Conservation (phyloP, 2,888 invertebrate genomes). For the Microplitis manilae region DNA sequence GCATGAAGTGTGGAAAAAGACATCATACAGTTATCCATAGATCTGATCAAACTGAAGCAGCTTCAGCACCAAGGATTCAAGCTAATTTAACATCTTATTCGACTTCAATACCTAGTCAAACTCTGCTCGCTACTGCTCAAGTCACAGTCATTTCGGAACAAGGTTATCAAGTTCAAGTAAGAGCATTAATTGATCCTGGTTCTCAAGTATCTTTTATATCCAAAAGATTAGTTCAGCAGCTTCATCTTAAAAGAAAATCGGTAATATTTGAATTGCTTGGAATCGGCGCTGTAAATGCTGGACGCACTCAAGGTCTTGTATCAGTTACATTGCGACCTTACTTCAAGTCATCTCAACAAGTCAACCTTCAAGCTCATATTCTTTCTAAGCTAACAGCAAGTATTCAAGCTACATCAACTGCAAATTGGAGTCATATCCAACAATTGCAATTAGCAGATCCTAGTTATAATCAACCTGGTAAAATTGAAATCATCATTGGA, state of each 20-base stretch:
- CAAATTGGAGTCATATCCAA: too few relatives aligned
- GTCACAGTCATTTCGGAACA: not conserved
- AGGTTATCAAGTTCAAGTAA: not conserved
- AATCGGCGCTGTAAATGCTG: conserved; percentile 7
- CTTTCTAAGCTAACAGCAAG: conserved; percentile 11
- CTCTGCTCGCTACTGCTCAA: too few relatives aligned
- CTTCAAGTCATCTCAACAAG: conserved; percentile 8
- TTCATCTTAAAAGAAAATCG: not conserved
- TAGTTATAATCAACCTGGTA: too few relatives aligned
- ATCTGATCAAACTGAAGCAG: not conserved
- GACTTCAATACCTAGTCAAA: not conserved
- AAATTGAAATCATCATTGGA: too few relatives aligned
- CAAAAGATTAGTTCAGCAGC: conserved; percentile 24
- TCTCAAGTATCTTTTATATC: conserved; percentile 36
- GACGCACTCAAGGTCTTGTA: conserved; percentile 22
- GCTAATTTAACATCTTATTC: too few relatives aligned
- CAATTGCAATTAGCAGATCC: too few relatives aligned
- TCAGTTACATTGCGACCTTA: conserved; percentile 11
- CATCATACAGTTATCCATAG: conserved; percentile 32
- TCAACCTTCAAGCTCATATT: too few relatives aligned
- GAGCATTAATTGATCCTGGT: conserved; percentile 37
- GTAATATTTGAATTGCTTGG: not conserved
- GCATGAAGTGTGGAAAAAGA: conserved; percentile 23
- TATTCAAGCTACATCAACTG: too few relatives aligned
- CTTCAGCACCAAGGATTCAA: not conserved